Base-by-base conservation (phyloP, 2,797 vertebrate species). In the Glossophaga mutica region DNA sequence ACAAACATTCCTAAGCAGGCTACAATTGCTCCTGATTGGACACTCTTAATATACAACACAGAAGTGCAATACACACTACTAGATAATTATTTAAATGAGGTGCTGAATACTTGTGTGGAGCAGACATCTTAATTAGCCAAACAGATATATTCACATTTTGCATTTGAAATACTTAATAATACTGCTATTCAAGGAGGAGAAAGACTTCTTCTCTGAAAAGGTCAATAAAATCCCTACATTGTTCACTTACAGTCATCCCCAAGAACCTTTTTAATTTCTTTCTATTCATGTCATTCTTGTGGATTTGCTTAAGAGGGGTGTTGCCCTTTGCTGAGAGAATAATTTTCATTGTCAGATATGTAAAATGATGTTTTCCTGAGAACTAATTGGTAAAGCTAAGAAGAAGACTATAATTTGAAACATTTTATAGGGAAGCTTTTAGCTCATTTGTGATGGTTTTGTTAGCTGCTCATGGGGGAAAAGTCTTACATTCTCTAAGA, bases 1-100 rank as follows among this genome's bases (percentile, higher is more conserved):
- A 74, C 95, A 92, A 92, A 96, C 50, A 70, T 96, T 96, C 76
- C 48, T 77, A 94, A 85, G 74, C 9, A 34, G 87, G 32, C 62
- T 79, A 82, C 73, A 83, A 73, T 97, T 67, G 91, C 94, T 97
- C 48, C 83, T 96, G 97, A 96, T 90, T 91, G 90, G 95, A 90
- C 44, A 59, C 4, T 73, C 90, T 88, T 91, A 94, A 92, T 88
- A 86, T 42, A 84, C 81, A 86, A 84, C 65, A n/a, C 14, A 48
- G 87, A 92, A 89, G 52, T 77, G 48, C 55, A 70, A 46, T 48
- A 26, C 39, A 78, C 26, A 32, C 50, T 70, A 50, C 57, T 74
- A 90, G 88, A 50, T 95, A 96, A 93, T 96, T 97, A 96, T 96
- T 96, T 97, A 95, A 97, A 97, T 92, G 84, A 96, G 76, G 50